Evolutionary conservation across 1,140 invertebrate species (phyloP).

Genomic region (Caerostris extrusa): DNA sequence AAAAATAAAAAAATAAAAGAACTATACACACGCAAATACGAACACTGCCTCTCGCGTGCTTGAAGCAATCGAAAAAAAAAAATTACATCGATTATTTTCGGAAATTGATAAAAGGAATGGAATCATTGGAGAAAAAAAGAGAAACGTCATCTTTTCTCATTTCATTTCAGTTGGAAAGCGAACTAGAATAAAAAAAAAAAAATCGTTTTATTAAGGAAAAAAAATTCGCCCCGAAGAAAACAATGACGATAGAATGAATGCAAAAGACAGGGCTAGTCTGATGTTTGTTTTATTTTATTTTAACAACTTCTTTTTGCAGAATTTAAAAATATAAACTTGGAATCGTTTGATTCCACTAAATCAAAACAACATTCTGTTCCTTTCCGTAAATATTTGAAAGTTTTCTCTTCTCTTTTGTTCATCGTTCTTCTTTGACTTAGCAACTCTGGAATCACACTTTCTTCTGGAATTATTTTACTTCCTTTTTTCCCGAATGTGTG

Average conservation of each 20-base stretch:
- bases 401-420: constrained; percentile 33
- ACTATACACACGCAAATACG: not conserved
- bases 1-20: not conserved
- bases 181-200: not conserved
- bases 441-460: constrained; percentile 52
- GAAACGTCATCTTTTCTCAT: constrained; percentile 37
- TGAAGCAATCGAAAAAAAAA: constrained; percentile 22
- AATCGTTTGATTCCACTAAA: constrained; percentile 70
- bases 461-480: not conserved
- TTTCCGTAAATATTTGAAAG: constrained; percentile 69
- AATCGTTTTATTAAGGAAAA: constrained; percentile 28
- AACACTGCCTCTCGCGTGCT: constrained; percentile 8
- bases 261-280: constrained; percentile 1
- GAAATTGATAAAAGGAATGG: constrained; percentile 64
- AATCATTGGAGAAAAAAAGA: constrained; percentile 34
- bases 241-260: constrained; percentile 29
- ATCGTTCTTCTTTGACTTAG: constrained; percentile 38
- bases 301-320: constrained; percentile 25
- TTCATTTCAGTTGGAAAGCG: not conserved
- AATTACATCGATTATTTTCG: constrained; percentile 44
- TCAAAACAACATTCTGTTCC: constrained; percentile 66
- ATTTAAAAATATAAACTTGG: not conserved
- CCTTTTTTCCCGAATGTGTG: not conserved
- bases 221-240: constrained; percentile 10
- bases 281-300: constrained; percentile 61